These are phyloP conservation scores for Knipowitschia caucasica DNA, from an alignment of 2,797 vertebrate genomes.

Conservation along the genomic window DNA sequence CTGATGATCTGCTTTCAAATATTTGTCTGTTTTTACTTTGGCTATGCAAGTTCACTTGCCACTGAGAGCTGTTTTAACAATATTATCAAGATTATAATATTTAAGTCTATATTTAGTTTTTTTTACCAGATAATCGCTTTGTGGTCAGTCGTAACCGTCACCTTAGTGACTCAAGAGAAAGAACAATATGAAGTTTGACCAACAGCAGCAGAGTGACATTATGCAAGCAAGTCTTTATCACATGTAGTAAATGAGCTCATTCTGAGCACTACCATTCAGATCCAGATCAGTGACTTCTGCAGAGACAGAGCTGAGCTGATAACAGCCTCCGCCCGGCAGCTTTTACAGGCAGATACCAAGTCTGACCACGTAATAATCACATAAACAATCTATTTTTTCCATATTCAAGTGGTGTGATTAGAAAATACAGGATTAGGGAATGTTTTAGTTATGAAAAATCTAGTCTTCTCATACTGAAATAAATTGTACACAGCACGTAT, in stretches of 20 bases:
- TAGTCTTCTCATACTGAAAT: no score
- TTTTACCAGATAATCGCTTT: neutral
- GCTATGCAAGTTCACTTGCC: neutral
- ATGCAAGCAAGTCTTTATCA: neutral
- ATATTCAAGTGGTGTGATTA: no score
- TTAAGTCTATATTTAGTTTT: neutral
- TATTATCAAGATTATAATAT: no score
- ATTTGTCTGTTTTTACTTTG: neutral
- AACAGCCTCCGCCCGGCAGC: conserved; percentile 60
- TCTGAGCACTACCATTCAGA: neutral
- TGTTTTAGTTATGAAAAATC: no score
- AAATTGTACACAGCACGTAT: no score
- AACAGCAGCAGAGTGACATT: neutral
- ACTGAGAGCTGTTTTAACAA: no score
- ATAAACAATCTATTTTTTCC: conserved; percentile 2
- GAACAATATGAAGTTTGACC: neutral
- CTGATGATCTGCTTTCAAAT: neutral
- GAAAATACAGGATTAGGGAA: no score
- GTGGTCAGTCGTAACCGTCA: neutral
- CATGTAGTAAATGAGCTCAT: conserved; percentile 6
- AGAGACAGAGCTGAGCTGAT: conserved; percentile 43
- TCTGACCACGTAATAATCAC: conserved; percentile 35
- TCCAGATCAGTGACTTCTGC: conserved; percentile 3
- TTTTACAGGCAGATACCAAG: conserved; percentile 62
- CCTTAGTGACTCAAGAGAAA: neutral